A percentile compares a stretch with the other conserved stretches of the same genome.
Evolutionary conservation across 2,113 vertebrate genomes (phyloP).

Genomic region (Theristicus caerulescens): DNA sequence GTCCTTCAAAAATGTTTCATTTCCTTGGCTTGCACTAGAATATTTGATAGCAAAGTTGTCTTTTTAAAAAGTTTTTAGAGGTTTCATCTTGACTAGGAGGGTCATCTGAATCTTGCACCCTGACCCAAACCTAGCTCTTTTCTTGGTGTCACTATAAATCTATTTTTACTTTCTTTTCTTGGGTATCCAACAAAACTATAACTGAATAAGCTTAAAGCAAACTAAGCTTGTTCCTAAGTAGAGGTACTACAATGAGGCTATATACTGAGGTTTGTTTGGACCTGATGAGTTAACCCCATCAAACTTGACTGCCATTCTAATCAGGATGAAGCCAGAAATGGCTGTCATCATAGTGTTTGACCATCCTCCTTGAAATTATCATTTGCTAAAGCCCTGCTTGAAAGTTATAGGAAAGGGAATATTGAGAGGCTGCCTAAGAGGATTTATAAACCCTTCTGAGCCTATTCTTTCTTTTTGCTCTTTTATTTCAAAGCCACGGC

Average conservation of each 20-base stretch:
- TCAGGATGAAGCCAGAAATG: constrained; percentile 3
- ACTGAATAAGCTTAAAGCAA: neutral
- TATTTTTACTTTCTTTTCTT: neutral
- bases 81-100: neutral
- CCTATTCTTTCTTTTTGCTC: constrained; percentile 23
- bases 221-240: neutral
- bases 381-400: neutral
- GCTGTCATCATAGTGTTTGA: neutral
- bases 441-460: constrained; percentile 54
- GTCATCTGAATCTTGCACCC: neutral
- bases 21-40: neutral
- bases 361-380: neutral
- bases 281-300: neutral
- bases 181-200: neutral
- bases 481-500: constrained; percentile 23
- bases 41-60: neutral
- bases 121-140: neutral
- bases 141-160: neutral
- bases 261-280: neutral
- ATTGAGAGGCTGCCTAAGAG: constrained; percentile 32
- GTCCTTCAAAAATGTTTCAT: neutral
- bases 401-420: neutral
- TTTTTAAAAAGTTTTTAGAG: neutral
- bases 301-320: neutral
- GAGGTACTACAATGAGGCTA: neutral